Base-by-base conservation (phyloP, 2,888 invertebrate species). In the Pasiphila rectangulata region DNA sequence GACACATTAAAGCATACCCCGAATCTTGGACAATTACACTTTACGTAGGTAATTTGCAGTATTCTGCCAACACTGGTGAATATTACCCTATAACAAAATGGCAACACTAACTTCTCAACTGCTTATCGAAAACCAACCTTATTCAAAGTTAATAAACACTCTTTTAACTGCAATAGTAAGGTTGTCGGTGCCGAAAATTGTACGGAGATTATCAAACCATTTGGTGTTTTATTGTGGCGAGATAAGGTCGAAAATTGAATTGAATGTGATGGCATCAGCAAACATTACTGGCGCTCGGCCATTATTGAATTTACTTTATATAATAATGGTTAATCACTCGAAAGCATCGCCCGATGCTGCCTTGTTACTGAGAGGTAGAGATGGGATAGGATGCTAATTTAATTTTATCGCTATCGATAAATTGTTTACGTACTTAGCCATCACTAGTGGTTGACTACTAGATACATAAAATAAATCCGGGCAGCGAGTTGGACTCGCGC, bases 241-340 rank as follows among this genome's bases (percentile, higher is more conserved):
- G 0, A 45, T 74, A 79, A 59, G 60, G 73, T 75, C 51, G 32
- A 52, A 41, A 54, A 57, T 63, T 20, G 50, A 45, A 46, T 51
- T 52, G 37, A 34, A 24, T 53, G 57, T 59, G 57, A 49, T 38
- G 24, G 39, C 53, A 82, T 83, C 81, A 72, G 81, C 72, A 86
- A 86, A 86, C 80, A 86, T 76, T 75, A 72, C 72, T 82, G 79
- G 78, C 77, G 79, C 72, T 71, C 69, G 71, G 72, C 83, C 78
- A 87, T 87, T 88, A 88, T 87, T 88, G 87, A 88, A 88, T 88
- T 88, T 86, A 86, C 86, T 86, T 87, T 84, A 86, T 83, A 86
- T 87, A 87, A 87, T 88, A 87, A 84, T 83, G 83, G 77, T 87
- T 88, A 87, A 88, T 88, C 84, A 79, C 78, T 79, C 63, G 80